Evolutionary conservation across 2,888 invertebrate species (phyloP).

Genomic region (Phalangium opilio): DNA sequence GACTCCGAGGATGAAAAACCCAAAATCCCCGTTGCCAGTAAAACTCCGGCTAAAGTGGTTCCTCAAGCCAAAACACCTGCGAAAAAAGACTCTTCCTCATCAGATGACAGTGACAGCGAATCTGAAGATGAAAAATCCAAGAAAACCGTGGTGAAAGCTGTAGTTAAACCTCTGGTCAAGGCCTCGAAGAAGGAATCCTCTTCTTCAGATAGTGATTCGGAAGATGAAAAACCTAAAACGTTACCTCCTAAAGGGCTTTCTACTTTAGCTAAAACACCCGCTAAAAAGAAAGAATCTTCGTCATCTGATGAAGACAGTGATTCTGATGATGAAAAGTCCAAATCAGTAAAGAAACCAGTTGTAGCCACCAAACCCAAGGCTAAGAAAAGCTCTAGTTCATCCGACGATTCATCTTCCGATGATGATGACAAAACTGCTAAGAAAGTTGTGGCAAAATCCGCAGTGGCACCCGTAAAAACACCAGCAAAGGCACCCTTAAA

Average conservation of each 20-base stretch:
- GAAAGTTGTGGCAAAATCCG: slow-evolving; percentile 11
- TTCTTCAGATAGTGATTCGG: too few relatives aligned
- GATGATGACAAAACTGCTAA: slow-evolving; percentile 24
- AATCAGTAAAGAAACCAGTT: slow-evolving; percentile 8
- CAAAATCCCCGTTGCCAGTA: not conserved
- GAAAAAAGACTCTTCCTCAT: not conserved
- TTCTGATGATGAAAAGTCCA: too few relatives aligned
- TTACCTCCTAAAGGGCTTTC: slow-evolving; percentile 1
- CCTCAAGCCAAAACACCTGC: not conserved
- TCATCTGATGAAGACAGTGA: not conserved
- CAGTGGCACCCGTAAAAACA: not conserved
- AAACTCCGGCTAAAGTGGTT: not conserved
- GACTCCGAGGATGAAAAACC: not conserved
- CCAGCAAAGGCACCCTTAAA: not conserved
- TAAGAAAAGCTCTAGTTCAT: slow-evolving; percentile 24
- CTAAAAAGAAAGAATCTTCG: not conserved
- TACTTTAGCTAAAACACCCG: not conserved
- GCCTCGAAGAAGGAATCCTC: too few relatives aligned
- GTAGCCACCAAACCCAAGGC: slow-evolving; percentile 16
- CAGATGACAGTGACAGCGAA: not conserved
- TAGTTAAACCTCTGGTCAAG: too few relatives aligned
- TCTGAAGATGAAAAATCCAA: not conserved
- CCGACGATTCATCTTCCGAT: slow-evolving; percentile 26
- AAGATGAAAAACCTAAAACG: too few relatives aligned
- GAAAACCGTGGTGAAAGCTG: too few relatives aligned